Base-by-base conservation (phyloP, 2,113 vertebrate genomes). In the Castor canadensis region DNA sequence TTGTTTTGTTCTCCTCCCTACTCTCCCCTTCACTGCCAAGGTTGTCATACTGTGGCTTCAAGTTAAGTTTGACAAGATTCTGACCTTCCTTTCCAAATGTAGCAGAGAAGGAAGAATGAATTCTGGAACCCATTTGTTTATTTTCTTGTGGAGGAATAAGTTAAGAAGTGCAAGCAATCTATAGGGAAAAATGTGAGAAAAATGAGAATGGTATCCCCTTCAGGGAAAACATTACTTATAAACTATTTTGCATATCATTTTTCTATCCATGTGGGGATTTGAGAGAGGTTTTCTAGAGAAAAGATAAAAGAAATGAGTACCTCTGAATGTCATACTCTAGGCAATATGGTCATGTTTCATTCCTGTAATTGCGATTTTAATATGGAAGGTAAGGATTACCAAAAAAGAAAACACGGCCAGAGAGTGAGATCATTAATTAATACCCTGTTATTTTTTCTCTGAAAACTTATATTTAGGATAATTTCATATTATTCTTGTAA, bases 401-500 rank as follows among this genome's bases (percentile, higher is more conserved):
- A 26, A 56, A 28, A 64, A 6, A n/a, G 43, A 6, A 13, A 1
- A 20, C 19, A 40, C 1, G 52, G 26, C 13, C 35, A 20, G 19
- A 7, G 47, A 71, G 30, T 35, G 20, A 38, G 11, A 72, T 22
- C 0, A 0, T 49, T 86, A 64, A 86, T 72, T 80, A 93, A 89
- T 56, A 76, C 9, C 43, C 20, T 82, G 62, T 24, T 54, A 69
- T 79, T 71, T 86, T 91, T 82, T 67, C 58, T 52, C 43, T 87
- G 86, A n/a, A 93, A 93, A 38, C 52, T 40, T 88, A n/a, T 20
- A 40, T 56, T 93, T 92, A 84, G 24, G 28, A 49, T 80, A 20
- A 87, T 87, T 71, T 94, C 35, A 32, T 72, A 38, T 54, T 49
- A 89, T 91, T 91, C 54, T 56, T 66, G 17, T 73, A 95, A 75